Evolutionary conservation across 2,888 invertebrate genomes (phyloP), one percentile per base, ranked within the genome.

Genomic region (Agriopis marginaria): DNA sequence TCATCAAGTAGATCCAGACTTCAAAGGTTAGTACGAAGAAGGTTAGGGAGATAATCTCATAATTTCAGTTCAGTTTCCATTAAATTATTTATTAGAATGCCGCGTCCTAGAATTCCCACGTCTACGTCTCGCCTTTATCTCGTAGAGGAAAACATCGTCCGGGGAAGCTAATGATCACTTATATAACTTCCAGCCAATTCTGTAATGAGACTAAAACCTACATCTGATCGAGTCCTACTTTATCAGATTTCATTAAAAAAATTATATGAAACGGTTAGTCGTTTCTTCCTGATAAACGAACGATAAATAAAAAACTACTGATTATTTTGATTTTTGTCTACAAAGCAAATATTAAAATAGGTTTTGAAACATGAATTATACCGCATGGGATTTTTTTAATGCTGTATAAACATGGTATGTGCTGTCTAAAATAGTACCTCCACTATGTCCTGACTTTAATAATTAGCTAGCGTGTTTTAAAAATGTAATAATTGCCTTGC

Each of bases 121-220:
- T 85, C 77, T n/a, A 60, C 54, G 82, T 59, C 65, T 51, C 69
- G 73, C 74, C 73, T 84, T 83, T 84, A 85, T 83, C 84, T 80
- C 67, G 73, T 70, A 62, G 81, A 88, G 86, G 86, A 86, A 86
- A 87, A 88, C 84, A 81, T 78, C 80, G 72, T 70, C 73, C 77
- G 81, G 81, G 79, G 81, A 80, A 83, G 80, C 79, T 79, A 80
- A 82, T 79, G 77, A 80, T 79, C 77, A 68, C 77, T 83, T 85
- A 82, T 79, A 79, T 82, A 85, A 84, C 74, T 74, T 53, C 69
- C 69, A 56, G 49, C 17, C 51, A 61, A 63, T 59, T 58, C 56
- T 68, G 42, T 60, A 70, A 60, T 63, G 32, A 66, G 51, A 47
- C 53, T 49, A 50, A 62, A 51, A 10, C 62, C 45, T 63, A 63